These are phyloP conservation scores for Carlito syrichta DNA, from an alignment of 2,113 vertebrate species.

Conservation along the genomic window DNA sequence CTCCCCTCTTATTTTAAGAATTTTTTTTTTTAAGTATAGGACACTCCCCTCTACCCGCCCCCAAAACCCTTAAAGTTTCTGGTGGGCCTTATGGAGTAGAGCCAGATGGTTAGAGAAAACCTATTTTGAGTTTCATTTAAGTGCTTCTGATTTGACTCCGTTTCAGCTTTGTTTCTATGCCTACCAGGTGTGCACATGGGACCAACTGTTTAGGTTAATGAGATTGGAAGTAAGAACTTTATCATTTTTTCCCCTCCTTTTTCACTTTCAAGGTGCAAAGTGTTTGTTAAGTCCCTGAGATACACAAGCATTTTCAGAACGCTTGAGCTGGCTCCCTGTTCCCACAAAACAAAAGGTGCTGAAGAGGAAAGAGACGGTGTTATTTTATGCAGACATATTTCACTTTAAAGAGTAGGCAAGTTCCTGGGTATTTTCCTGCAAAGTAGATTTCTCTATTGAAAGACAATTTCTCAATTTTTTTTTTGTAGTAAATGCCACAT, in stretches of 20 bases:
- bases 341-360: slow-evolving; percentile 61
- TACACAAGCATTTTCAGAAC: background rate
- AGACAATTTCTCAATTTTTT: slow-evolving; percentile 26
- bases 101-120: slow-evolving; percentile 13
- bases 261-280: slow-evolving; percentile 38
- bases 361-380: background rate
- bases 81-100: background rate
- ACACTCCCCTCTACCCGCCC: background rate
- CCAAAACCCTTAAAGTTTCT: background rate
- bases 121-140: background rate
- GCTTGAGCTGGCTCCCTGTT: background rate
- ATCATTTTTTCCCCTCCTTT: background rate
- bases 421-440: slow-evolving; percentile 25
- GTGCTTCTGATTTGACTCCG: background rate
- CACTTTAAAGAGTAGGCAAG: background rate
- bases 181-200: background rate
- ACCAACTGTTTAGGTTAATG: slow-evolving; percentile 34
- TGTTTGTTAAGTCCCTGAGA: slow-evolving; percentile 45
- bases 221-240: slow-evolving; percentile 24
- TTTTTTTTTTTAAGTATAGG: background rate
- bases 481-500: slow-evolving; percentile 17
- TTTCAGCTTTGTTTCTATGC: background rate
- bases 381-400: background rate
- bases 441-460: slow-evolving; percentile 34
- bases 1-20: background rate